Evolutionary conservation across 2,888 invertebrate genomes (phyloP).

Genomic region (Enchytraeus crypticus): DNA sequence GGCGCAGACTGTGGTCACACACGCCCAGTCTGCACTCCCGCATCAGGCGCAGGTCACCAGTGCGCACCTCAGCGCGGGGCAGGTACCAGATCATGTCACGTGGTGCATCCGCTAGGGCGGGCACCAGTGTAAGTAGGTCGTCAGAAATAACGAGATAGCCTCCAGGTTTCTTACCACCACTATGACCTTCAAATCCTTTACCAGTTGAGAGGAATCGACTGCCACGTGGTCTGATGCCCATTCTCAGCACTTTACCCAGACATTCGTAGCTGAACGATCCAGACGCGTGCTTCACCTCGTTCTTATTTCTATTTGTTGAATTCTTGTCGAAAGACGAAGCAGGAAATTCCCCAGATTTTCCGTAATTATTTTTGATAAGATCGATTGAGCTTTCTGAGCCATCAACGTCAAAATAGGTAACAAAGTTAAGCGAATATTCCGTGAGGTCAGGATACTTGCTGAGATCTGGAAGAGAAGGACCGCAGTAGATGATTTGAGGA

Average conservation of each 20-base stretch:
- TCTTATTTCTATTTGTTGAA: too few relatives aligned
- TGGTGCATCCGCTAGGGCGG: conserved; percentile 3
- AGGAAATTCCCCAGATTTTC: background rate
- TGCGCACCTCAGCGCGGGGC: conserved; percentile 15
- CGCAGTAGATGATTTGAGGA: conserved; percentile 26
- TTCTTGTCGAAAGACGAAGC: conserved; percentile 4
- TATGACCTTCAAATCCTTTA: too few relatives aligned
- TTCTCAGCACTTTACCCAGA: conserved; percentile 12
- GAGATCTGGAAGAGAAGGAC: conserved; percentile 15
- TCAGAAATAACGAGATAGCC: conserved; percentile 25
- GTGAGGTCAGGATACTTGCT: conserved; percentile 1
- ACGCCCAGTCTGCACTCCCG: conserved; percentile 24
- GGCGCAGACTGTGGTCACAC: conserved; percentile 22
- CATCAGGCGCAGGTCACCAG: conserved; percentile 18
- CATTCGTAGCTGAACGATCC: conserved; percentile 27
- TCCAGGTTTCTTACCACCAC: background rate
- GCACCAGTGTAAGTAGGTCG: conserved; percentile 19
- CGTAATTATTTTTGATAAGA: background rate
- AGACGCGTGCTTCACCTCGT: conserved; percentile 7
- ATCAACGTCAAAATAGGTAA: conserved; percentile 12
- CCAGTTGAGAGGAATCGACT: too few relatives aligned
- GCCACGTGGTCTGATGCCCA: conserved; percentile 18
- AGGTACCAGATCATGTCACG: conserved; percentile 18
- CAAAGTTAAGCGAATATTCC: conserved; percentile 17
- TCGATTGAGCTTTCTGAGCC: too few relatives aligned